phyloP scores from a whole-genome alignment of 2,888 invertebrate species.

The Nysson spinosus region DNA sequence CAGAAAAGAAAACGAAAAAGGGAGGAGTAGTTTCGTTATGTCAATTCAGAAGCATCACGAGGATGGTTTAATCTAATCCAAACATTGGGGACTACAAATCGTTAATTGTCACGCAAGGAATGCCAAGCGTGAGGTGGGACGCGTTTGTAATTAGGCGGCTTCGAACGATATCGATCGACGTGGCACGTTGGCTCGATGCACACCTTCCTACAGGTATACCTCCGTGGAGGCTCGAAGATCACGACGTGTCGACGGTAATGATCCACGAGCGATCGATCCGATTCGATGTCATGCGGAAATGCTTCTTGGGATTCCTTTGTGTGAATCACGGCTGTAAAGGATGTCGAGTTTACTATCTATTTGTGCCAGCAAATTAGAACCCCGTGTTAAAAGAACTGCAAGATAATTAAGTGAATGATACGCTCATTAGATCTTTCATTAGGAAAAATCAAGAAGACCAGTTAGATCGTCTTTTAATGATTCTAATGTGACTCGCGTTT shows the following conservation, averaged over 20 bases:
- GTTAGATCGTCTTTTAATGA: not conserved
- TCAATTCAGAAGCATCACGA: slow-evolving; percentile 22
- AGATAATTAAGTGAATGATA: slow-evolving; percentile 29
- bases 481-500: not conserved
- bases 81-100: slow-evolving; percentile 71
- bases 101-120: slow-evolving; percentile 73
- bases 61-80: slow-evolving; percentile 61
- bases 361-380: slow-evolving; percentile 31
- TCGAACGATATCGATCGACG: slow-evolving; percentile 60
- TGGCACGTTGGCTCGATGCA: slow-evolving; percentile 45
- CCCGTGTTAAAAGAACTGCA: slow-evolving; percentile 4
- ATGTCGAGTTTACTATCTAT: slow-evolving; percentile 24
- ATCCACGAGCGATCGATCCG: slow-evolving; percentile 55
- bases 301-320: slow-evolving; percentile 51
- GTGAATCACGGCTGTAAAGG: slow-evolving; percentile 34
- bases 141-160: slow-evolving; percentile 64
- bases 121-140: slow-evolving; percentile 50
- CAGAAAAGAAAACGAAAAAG: too few relatives aligned
- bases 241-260: slow-evolving; percentile 56
- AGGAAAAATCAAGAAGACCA: not conserved
- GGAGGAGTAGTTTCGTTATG: slow-evolving; percentile 5
- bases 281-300: slow-evolving; percentile 50
- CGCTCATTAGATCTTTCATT: not conserved
- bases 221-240: slow-evolving; percentile 45
- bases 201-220: slow-evolving; percentile 34